Evolutionary conservation across 2,113 vertebrate species (phyloP).

Genomic region (Aix galericulata): DNA sequence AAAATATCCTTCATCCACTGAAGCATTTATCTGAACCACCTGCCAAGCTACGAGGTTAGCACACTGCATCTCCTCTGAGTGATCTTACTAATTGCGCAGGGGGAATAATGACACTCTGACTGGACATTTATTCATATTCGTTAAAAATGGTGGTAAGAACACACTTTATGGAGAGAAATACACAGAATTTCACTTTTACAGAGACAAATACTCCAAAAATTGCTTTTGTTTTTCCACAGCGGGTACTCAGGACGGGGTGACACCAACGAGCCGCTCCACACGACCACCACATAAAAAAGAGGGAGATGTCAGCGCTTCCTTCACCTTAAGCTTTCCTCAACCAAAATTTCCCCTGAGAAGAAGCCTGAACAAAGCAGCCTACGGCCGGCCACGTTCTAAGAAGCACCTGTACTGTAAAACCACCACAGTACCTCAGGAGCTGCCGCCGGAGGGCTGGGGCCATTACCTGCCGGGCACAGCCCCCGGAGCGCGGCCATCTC

Average conservation of each 20-base stretch:
- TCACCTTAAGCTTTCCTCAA: background rate
- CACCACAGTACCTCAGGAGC: background rate
- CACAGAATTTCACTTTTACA: background rate
- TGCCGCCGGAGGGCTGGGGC: background rate
- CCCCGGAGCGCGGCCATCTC: background rate
- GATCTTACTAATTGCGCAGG: fast-evolving
- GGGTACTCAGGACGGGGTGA: background rate
- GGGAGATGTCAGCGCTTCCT: background rate
- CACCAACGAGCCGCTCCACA: background rate
- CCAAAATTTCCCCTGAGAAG: background rate
- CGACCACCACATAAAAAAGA: background rate
- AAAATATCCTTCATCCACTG: background rate
- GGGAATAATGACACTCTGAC: fast-evolving
- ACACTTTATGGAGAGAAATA: background rate
- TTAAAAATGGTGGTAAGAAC: background rate
- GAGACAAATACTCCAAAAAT: background rate
- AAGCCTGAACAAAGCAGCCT: background rate
- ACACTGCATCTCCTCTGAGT: background rate
- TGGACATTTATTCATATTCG: background rate
- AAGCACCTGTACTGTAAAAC: too few relatives aligned
- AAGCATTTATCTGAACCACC: background rate
- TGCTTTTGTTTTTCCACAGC: background rate
- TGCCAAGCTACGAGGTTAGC: background rate
- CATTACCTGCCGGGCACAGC: background rate
- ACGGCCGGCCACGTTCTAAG: background rate